Evolutionary conservation across 2,888 invertebrate genomes (phyloP).

Genomic region (Dioctria linearis): DNA sequence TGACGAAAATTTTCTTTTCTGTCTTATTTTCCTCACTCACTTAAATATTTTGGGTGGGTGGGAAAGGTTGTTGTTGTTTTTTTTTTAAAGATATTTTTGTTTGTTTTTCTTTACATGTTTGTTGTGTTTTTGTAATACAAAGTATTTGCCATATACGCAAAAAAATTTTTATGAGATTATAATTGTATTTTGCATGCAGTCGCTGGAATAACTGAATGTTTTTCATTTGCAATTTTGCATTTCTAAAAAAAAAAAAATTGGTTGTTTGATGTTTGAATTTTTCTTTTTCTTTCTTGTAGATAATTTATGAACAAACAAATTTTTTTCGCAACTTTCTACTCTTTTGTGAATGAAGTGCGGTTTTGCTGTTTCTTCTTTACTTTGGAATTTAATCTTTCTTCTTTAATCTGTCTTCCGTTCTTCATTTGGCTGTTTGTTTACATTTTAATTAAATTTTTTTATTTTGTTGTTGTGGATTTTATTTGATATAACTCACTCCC

Average conservation of each 20-base stretch:
- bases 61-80: no score
- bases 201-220: no score
- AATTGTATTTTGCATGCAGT: no score
- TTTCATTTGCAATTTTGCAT: background rate
- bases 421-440: background rate
- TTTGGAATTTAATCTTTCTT: slow-evolving; percentile 53
- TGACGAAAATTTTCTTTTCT: slow-evolving; percentile 9
- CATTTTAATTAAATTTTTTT: slow-evolving; percentile 34
- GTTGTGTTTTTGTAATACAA: no score
- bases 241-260: background rate
- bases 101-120: slow-evolving; percentile 15
- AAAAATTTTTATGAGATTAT: no score
- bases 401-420: background rate
- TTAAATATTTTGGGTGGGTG: background rate
- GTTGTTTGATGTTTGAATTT: background rate
- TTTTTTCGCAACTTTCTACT: background rate
- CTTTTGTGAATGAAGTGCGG: background rate
- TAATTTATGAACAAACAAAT: no score
- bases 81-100: slow-evolving; percentile 15
- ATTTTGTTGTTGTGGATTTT: slow-evolving; percentile 29
- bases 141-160: no score
- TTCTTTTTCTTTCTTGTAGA: no score
- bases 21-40: slow-evolving; percentile 6
- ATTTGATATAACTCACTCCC: slow-evolving; percentile 40
- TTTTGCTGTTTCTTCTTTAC: slow-evolving; percentile 34